Percentiles rank a stretch among this genome's conserved stretches.
Evolutionary conservation across 2,888 invertebrate genomes (phyloP).

Genomic region (Sphinx pinastri): DNA sequence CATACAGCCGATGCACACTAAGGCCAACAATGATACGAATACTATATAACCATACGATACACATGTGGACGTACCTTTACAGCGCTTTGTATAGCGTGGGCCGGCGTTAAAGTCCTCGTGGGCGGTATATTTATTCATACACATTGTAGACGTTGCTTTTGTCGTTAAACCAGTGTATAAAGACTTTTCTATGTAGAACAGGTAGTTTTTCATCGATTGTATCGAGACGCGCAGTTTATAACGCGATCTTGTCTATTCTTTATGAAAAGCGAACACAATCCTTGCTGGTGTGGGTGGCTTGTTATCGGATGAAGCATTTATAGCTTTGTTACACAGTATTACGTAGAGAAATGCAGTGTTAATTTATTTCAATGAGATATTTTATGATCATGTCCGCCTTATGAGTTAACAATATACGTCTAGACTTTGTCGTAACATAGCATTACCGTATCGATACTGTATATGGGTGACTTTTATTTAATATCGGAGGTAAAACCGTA

Average conservation of each 20-base stretch:
- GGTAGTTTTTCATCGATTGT: conserved; percentile 69
- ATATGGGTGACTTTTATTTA: too few species aligned
- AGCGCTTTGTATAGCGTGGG: conserved; percentile 64
- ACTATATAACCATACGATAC: neutral
- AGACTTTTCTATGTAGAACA: conserved; percentile 62
- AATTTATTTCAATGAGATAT: neutral
- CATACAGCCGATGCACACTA: neutral
- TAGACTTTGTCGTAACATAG: too few species aligned
- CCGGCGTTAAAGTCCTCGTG: conserved; percentile 64
- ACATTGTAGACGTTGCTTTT: conserved; percentile 58
- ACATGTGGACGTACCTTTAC: neutral
- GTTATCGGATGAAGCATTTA: conserved; percentile 26
- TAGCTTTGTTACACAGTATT: conserved; percentile 15
- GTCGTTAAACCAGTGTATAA: conserved; percentile 57
- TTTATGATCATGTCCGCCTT: neutral
- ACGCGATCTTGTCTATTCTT: conserved; percentile 44
- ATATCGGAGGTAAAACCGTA: too few species aligned
- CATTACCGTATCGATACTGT: too few species aligned
- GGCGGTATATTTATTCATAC: conserved; percentile 74
- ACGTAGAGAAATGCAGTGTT: neutral
- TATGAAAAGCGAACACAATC: conserved; percentile 30
- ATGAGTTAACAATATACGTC: too few species aligned
- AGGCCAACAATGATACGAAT: neutral
- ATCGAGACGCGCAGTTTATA: conserved; percentile 56
- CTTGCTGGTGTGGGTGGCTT: conserved; percentile 2